Conservation (phyloP, 2,888 invertebrate species). For the Drosophila mulleri region DNA sequence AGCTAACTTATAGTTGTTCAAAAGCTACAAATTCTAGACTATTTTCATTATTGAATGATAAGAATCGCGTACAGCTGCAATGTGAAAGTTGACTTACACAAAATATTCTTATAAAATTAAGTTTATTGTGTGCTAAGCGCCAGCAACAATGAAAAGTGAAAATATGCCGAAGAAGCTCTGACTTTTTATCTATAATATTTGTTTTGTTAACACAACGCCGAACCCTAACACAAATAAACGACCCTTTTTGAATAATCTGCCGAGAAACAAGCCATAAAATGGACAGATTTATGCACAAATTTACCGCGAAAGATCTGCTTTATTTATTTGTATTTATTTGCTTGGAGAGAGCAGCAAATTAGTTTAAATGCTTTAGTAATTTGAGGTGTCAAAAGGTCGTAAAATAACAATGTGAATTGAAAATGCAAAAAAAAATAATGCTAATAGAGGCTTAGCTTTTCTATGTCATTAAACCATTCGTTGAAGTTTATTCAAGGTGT, state of each 20-base stretch:
- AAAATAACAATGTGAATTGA: slow-evolving; percentile 24
- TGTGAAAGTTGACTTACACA: slow-evolving; percentile 48
- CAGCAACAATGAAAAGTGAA: slow-evolving; percentile 53
- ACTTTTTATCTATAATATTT: not conserved
- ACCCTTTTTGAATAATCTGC: slow-evolving; percentile 51
- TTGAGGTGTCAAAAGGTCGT: slow-evolving; percentile 40
- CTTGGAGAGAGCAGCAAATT: slow-evolving; percentile 38
- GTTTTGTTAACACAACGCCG: slow-evolving; percentile 14
- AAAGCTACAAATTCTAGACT: slow-evolving; percentile 17
- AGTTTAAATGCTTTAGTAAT: slow-evolving; percentile 30
- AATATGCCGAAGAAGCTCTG: slow-evolving; percentile 23
- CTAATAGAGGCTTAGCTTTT: slow-evolving; percentile 52
- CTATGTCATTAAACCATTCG: not conserved
- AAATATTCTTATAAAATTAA: slow-evolving; percentile 42
- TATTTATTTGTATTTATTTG: slow-evolving; percentile 1
- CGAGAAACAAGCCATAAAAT: slow-evolving; percentile 29
- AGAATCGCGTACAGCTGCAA: slow-evolving; percentile 4
- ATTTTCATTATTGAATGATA: slow-evolving; percentile 8
- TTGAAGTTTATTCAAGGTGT: not conserved
- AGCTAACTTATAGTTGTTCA: not conserved
- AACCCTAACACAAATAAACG: slow-evolving; percentile 46
- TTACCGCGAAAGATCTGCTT: slow-evolving; percentile 22
- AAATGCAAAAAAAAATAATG: slow-evolving; percentile 41
- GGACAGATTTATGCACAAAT: slow-evolving; percentile 55
- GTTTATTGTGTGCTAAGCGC: slow-evolving; percentile 31